Conservation (phyloP, 2,888 invertebrate species). For the Andrena haemorrhoa region DNA sequence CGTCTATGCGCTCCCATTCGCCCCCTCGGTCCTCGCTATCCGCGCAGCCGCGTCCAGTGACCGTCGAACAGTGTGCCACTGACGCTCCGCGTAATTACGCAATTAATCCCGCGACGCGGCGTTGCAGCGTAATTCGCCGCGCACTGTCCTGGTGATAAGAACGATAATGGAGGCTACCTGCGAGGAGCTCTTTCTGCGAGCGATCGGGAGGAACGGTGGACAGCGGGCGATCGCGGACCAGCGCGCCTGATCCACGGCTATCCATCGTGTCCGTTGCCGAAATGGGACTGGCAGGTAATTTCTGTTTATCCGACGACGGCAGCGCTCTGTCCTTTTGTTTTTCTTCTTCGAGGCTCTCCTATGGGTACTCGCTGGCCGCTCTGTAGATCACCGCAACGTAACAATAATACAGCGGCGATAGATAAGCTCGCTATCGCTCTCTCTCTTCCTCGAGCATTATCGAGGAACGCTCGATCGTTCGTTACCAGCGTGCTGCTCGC, state of each 20-base stretch:
- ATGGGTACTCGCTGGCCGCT: not conserved
- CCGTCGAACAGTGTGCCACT: not conserved
- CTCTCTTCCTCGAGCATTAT: not conserved
- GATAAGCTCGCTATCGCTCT: conserved; percentile 5
- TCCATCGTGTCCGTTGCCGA: not conserved
- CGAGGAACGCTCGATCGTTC: not conserved
- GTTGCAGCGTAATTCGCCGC: conserved; percentile 28
- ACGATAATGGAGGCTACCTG: conserved; percentile 38
- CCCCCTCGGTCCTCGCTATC: not conserved
- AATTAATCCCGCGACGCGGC: conserved; percentile 42
- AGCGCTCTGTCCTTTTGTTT: not conserved
- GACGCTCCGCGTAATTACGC: conserved; percentile 41
- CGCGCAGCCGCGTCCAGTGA: not conserved
- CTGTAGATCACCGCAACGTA: not conserved
- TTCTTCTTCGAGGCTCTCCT: not conserved
- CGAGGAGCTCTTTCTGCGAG: conserved; percentile 5
- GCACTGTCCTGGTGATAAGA: conserved; percentile 29
- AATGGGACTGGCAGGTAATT: conserved; percentile 61
- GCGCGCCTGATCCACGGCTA: conserved; percentile 24
- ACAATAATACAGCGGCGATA: not conserved
- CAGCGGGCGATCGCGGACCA: not conserved
- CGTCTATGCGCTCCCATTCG: not conserved
- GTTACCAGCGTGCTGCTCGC: not conserved
- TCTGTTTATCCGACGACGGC: not conserved
- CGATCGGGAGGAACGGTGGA: conserved; percentile 2